Conservation (phyloP, 2,113 vertebrate genomes). For the Lophotis ruficrista region DNA sequence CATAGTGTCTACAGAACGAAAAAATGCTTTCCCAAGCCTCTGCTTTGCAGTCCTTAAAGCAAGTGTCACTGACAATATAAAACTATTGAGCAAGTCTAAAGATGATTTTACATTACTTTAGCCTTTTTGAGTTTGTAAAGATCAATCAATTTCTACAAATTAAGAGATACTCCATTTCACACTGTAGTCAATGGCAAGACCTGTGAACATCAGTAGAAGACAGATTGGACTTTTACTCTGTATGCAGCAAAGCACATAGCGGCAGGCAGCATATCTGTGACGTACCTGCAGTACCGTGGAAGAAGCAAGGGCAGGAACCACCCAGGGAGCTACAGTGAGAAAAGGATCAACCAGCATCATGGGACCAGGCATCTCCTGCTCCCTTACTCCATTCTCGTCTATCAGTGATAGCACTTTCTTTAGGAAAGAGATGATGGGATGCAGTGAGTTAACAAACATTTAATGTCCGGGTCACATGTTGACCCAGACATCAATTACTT, state of each 20-base stretch:
- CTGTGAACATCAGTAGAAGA: background rate
- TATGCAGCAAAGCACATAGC: background rate
- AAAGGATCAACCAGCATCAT: background rate
- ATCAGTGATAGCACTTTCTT: background rate
- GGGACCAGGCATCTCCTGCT: background rate
- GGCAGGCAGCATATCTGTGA: background rate
- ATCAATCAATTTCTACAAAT: background rate
- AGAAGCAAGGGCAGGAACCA: background rate
- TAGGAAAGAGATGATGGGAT: background rate
- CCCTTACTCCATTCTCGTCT: background rate
- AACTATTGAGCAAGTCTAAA: background rate
- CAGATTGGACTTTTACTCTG: background rate
- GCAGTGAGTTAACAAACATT: background rate
- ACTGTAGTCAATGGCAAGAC: background rate
- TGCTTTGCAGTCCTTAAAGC: background rate
- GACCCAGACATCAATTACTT: background rate
- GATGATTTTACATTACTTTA: background rate
- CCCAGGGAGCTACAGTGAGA: background rate
- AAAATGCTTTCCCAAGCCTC: background rate
- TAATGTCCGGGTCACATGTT: background rate
- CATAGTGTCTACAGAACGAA: background rate
- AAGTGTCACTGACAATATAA: background rate
- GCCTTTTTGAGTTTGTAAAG: background rate
- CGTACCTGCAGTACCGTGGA: background rate
- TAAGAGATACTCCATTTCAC: background rate